Conservation (phyloP, 1,140 invertebrate species). For the Cydia fagiglandana region DNA sequence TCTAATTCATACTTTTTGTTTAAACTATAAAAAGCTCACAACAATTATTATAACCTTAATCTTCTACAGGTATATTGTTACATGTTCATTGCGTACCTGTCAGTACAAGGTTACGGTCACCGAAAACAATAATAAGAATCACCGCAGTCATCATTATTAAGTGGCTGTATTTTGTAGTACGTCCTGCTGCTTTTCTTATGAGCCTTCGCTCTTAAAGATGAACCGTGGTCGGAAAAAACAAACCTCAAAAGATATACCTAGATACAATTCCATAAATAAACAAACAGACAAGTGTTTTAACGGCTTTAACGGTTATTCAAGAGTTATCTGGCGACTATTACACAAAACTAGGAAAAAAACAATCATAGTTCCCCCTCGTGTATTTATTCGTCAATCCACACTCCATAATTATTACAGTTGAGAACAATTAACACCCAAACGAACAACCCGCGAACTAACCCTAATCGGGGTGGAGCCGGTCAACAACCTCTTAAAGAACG, state of each 20-base stretch:
- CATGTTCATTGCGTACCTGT: neutral
- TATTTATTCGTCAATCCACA: slow-evolving; percentile 19
- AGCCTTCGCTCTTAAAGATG: neutral
- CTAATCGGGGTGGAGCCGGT: slow-evolving; percentile 21
- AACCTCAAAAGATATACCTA: neutral
- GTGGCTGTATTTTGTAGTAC: neutral
- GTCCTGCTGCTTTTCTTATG: neutral
- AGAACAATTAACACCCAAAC: slow-evolving; percentile 25
- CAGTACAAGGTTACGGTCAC: neutral
- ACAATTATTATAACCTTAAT: neutral
- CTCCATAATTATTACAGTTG: slow-evolving; percentile 22
- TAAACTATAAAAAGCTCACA: neutral
- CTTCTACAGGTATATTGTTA: neutral
- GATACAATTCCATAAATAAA: neutral
- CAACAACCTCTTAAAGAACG: slow-evolving; percentile 12
- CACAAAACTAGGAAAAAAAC: slow-evolving; percentile 2
- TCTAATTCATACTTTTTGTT: neutral
- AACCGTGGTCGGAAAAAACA: neutral
- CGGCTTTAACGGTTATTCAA: neutral
- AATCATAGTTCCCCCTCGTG: slow-evolving; percentile 19
- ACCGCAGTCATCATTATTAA: neutral
- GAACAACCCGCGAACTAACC: slow-evolving; percentile 18
- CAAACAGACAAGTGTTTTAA: neutral
- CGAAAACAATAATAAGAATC: neutral
- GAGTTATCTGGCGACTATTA: neutral